These are phyloP conservation scores for Hippocampus kuda DNA, from an alignment of 2,797 vertebrate species.

Conservation along the genomic window DNA sequence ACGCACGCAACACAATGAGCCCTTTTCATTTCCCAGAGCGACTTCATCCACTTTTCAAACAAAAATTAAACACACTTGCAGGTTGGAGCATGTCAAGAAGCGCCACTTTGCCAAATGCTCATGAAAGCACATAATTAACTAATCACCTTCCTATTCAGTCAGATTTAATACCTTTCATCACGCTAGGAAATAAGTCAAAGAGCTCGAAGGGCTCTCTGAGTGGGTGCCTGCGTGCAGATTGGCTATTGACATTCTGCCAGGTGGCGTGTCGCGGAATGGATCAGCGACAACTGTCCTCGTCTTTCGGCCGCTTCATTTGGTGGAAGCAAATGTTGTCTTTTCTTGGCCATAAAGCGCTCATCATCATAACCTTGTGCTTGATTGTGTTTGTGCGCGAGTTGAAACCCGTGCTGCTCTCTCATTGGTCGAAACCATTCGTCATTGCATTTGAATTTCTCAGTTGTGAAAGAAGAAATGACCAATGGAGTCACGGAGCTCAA, in stretches of 20 bases:
- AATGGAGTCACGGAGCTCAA: no score
- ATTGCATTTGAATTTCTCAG: no score
- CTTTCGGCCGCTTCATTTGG: conserved; percentile 40
- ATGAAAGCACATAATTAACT: conserved; percentile 57
- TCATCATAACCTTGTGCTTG: conserved; percentile 4
- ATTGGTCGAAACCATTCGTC: neutral
- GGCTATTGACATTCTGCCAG: conserved; percentile 53
- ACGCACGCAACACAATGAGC: conserved; percentile 11
- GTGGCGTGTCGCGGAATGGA: conserved; percentile 42
- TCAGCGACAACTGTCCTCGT: conserved; percentile 32
- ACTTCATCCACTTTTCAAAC: conserved; percentile 24
- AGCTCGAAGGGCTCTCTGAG: conserved; percentile 22
- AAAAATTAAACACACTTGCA: conserved; percentile 7
- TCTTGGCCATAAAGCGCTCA: conserved; percentile 8
- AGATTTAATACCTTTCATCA: conserved; percentile 38
- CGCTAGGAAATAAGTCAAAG: conserved; percentile 29
- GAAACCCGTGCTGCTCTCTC: neutral
- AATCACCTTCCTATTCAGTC: conserved; percentile 52
- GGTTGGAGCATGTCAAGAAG: conserved; percentile 19
- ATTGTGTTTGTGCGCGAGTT: conserved; percentile 15
- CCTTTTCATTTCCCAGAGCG: conserved; percentile 23
- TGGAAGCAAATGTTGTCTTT: conserved; percentile 20
- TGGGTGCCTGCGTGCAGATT: conserved; percentile 21
- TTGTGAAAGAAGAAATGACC: no score
- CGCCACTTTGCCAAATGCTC: conserved; percentile 27